A percentile compares a stretch with the other conserved stretches of the same genome.
Conservation (phyloP, 2,113 vertebrate genomes). For the Peucedramus taeniatus region DNA sequence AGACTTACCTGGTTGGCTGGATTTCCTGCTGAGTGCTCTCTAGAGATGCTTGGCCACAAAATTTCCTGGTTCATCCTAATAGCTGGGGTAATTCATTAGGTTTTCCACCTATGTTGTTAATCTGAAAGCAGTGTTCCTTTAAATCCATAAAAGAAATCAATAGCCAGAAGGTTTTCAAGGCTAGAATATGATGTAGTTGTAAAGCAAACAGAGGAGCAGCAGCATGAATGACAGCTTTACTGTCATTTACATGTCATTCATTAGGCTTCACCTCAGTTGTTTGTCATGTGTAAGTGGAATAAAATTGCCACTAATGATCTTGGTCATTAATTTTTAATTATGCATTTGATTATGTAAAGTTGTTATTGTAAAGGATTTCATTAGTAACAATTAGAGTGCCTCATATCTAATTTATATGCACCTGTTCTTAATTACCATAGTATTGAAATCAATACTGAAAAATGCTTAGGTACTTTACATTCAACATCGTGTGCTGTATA, state of each 20-base stretch:
- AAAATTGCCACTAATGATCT: slow-evolving; percentile 53
- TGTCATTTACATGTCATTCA: too few relatives aligned
- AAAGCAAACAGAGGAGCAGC: slow-evolving; percentile 13
- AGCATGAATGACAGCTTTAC: slow-evolving; percentile 1
- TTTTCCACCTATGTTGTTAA: not conserved
- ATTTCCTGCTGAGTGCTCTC: not conserved
- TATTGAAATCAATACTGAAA: slow-evolving; percentile 56
- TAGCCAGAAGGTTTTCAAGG: not conserved
- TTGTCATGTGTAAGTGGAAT: slow-evolving; percentile 46
- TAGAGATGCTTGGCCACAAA: not conserved
- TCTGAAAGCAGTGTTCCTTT: not conserved
- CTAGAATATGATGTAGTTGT: not conserved
- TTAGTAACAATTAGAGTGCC: slow-evolving; percentile 65
- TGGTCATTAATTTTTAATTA: slow-evolving; percentile 71
- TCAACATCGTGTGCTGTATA: not conserved
- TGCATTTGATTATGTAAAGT: slow-evolving; percentile 68
- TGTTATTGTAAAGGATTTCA: slow-evolving; percentile 60
- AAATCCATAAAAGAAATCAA: not conserved
- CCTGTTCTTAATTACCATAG: slow-evolving; percentile 61
- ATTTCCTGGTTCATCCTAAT: not conserved
- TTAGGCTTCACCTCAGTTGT: slow-evolving; percentile 47
- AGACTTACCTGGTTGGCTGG: not conserved
- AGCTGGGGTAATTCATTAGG: not conserved
- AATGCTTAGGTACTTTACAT: slow-evolving; percentile 25
- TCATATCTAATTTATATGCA: slow-evolving; percentile 61